phyloP scores from a whole-genome alignment of 2,888 invertebrate genomes.

The Eupithecia abbreviata region DNA sequence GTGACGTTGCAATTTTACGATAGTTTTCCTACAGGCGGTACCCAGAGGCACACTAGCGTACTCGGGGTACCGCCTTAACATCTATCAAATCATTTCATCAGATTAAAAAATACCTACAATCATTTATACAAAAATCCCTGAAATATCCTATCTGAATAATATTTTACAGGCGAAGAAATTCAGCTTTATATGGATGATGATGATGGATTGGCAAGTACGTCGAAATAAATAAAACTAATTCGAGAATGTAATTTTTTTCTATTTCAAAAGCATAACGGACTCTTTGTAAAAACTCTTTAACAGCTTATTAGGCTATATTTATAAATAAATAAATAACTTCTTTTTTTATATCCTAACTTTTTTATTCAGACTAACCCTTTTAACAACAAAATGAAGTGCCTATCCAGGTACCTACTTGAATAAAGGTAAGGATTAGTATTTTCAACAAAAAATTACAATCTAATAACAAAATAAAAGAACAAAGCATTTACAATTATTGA shows the following conservation, averaged over 20 bases:
- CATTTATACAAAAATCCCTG: neutral
- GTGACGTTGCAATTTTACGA: neutral
- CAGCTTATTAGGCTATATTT: neutral
- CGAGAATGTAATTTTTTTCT: neutral
- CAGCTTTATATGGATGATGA: conserved; percentile 23
- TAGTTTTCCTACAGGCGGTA: neutral
- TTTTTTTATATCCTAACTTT: neutral
- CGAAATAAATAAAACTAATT: neutral
- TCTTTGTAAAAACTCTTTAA: neutral
- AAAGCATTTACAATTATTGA: no score
- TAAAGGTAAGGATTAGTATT: no score
- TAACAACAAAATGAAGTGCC: neutral
- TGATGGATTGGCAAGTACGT: conserved; percentile 40
- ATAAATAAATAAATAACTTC: neutral
- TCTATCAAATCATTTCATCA: neutral
- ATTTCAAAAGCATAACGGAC: neutral
- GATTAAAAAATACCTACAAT: neutral
- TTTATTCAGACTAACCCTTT: neutral
- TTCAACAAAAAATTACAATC: no score
- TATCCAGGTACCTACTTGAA: no score
- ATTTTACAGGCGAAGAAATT: conserved; percentile 22
- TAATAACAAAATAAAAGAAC: no score
- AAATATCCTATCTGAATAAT: neutral
- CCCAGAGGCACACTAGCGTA: no score
- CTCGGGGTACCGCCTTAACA: no score